Base-by-base conservation (phyloP, 2,888 invertebrate species). In the Coelinius sp. region DNA sequence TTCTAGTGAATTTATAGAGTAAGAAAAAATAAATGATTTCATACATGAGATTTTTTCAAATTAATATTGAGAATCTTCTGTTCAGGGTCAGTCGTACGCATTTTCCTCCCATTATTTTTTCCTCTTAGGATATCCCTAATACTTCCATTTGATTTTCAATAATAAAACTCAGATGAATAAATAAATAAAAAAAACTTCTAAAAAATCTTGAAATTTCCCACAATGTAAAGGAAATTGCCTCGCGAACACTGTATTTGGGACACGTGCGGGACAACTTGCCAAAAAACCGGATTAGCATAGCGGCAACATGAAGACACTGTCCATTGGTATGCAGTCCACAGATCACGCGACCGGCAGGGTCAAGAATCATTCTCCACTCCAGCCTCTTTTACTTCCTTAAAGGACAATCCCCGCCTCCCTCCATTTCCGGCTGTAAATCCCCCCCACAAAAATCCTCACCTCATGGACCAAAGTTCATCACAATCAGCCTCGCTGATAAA, bases 291-390 rank as follows among this genome's bases (percentile, higher is more conserved):
- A 52, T 52, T 52, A 20, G 12, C 22, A 20, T 52, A 52, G 24
- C 24, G 52, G 52, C 52, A 4, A 24, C 20, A 20, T 22, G 3
- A 20, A 49, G 12, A 52, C 2, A 22, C 2, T 17, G 20, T 1
- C 6, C 49, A 49, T 52, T 22, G 52, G 52, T 52, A 52, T 52
- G 52, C 52, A 52, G 24, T 20, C 12, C 22, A 52, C 52, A 22
- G 52, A 52, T 22, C 52, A 20, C 52, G 52, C 24, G 52, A 52
- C 24, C 52, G 52, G 52, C 17, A 52, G 52, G 52, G 52, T 52
- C 52, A 52, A 52, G 52, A 52, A 52, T 52, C 17, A 52, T 22
- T 22, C 24, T 52, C 17, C 20, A 22, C 12, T 7, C 10, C 52
- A 17, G 24, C 17, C 49, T 52, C 24, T 24, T 14, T 41, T 22